Evolutionary conservation across 1,140 invertebrate species (phyloP), one percentile per base, ranked within the genome.

Genomic region (Fopius arisanus): DNA sequence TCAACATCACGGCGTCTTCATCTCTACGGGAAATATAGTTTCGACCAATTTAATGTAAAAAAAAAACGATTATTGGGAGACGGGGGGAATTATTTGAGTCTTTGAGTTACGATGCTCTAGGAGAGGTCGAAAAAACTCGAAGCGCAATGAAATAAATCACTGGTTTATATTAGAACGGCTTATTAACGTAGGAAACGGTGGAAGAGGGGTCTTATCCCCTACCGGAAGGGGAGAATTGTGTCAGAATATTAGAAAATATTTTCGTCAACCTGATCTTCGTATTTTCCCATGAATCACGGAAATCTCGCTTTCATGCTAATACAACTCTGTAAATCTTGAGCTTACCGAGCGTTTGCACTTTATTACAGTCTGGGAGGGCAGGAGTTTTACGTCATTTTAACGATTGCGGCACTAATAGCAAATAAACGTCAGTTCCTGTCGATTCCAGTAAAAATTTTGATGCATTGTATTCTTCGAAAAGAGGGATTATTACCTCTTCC

Each of bases 241-340:
- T 43, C 67, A n/a, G 26, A 65, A 33, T 59, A 31, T 66, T 21
- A 12, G 65, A 54, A 51, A 54, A 63, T 74, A 63, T 21, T 43
- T 62, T 71, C 73, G 73, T 74, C 72, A 74, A 74, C 67, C 48
- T 51, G 69, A 41, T 23, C 19, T 62, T 31, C 31, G 33, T 33
- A 19, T 54, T 71, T 66, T 62, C 71, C 70, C 73, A 43, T 75
- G 71, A 75, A 75, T 71, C 71, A 67, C 68, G 43, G 29, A 41
- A 67, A 67, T 67, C 73, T 75, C 70, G 63, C 73, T 75, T 75
- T 68, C 68, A 75, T 75, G 73, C 74, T 72, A 72, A 75, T 75
- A 69, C 71, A 62, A 70, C 37, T 75, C 48, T 54, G 70, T 72
- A 75, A 75, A 73, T 69, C 69, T 69, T 40, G 33, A 9, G 10